A percentile compares a stretch with the other conserved stretches of the same genome.
Evolutionary conservation across 2,797 vertebrate species (phyloP).

Genomic region (Pteropus rufus): DNA sequence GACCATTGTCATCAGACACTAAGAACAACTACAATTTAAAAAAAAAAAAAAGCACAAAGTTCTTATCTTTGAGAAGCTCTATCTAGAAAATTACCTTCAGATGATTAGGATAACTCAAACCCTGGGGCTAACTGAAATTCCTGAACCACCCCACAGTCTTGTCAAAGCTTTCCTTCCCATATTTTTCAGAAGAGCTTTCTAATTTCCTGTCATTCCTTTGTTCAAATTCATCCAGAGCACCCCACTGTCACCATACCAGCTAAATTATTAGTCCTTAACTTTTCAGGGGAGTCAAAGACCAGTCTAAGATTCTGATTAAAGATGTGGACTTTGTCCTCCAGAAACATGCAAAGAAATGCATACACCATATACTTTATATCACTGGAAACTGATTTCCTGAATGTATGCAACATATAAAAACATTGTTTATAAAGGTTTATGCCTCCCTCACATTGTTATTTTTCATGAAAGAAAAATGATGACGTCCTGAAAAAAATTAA

Average conservation of each 20-base stretch:
- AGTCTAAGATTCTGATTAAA: not conserved
- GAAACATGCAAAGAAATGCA: not conserved
- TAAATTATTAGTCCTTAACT: not conserved
- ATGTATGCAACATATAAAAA: not conserved
- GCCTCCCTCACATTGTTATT: not conserved
- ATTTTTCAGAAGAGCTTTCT: conserved; percentile 31
- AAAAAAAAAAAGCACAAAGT: not conserved
- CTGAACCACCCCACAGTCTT: not conserved
- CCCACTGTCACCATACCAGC: not conserved
- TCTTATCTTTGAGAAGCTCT: conserved; percentile 1
- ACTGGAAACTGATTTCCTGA: conserved; percentile 23
- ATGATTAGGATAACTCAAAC: not conserved
- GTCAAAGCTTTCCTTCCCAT: not conserved
- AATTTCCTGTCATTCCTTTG: conserved; percentile 43
- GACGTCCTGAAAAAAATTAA: not conserved
- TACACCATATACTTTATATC: not conserved
- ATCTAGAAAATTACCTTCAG: conserved; percentile 36
- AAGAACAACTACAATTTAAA: not conserved
- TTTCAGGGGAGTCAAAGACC: not conserved
- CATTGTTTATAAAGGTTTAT: not conserved
- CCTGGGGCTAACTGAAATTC: not conserved
- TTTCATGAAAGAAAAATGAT: not conserved
- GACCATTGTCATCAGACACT: not conserved
- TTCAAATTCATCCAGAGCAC: not conserved
- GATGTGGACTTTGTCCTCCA: not conserved